Percentiles rank a stretch among this genome's conserved stretches.
Conservation (phyloP, 2,113 vertebrate genomes). For the Pelusios castaneus region DNA sequence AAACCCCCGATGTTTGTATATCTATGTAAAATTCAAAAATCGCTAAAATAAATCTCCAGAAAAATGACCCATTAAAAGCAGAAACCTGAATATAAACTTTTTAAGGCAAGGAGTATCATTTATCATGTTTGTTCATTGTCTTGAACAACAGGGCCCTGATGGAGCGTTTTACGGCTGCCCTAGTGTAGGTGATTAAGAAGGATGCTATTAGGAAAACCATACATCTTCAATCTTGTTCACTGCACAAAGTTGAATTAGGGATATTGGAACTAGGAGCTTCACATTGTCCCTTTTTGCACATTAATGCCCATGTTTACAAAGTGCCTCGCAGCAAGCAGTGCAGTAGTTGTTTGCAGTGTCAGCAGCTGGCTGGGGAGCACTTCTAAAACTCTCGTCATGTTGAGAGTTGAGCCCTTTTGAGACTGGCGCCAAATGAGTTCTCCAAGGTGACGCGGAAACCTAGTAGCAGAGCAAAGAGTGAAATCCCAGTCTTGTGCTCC, state of each 20-base stretch:
- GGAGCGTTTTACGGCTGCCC: not conserved
- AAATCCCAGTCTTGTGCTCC: not conserved
- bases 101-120: not conserved
- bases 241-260: not conserved
- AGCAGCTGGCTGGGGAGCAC: not conserved
- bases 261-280: not conserved
- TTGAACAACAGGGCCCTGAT: not conserved
- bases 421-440: not conserved
- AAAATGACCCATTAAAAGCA: not conserved
- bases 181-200: not conserved
- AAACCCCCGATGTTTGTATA: not conserved
- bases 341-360: not conserved
- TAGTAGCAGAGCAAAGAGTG: not conserved
- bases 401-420: not conserved
- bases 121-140: not conserved
- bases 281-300: not conserved
- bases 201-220: not conserved
- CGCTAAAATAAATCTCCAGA: not conserved
- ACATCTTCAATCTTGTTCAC: not conserved
- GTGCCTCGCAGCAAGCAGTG: not conserved
- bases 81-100: not conserved
- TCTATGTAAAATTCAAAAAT: not conserved
- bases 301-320: fast-evolving
- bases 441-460: not conserved
- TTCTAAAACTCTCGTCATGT: not conserved